phyloP scores from a whole-genome alignment of 2,797 vertebrate genomes.

The Heliangelus exortis region DNA sequence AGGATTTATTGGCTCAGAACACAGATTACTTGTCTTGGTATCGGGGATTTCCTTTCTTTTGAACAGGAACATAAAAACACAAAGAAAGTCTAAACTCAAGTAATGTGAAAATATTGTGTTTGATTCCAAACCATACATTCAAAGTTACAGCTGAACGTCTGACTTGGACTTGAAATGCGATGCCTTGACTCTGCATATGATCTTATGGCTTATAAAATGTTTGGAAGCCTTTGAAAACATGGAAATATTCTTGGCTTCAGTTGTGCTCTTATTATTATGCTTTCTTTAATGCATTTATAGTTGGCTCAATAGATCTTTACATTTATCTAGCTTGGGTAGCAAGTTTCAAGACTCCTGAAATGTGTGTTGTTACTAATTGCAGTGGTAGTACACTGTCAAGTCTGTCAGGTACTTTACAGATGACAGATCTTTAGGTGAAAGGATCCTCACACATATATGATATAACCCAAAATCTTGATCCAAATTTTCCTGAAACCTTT shows the following conservation, averaged over 20 bases:
- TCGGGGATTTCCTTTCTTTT: constrained; percentile 64
- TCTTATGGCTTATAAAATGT: neutral
- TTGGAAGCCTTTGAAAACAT: constrained; percentile 44
- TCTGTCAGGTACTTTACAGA: neutral
- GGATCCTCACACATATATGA: neutral
- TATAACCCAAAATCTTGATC: neutral
- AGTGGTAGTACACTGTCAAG: neutral
- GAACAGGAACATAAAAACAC: constrained; percentile 59
- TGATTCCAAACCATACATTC: constrained; percentile 43
- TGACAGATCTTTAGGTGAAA: neutral
- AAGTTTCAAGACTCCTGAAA: neutral
- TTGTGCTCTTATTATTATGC: neutral
- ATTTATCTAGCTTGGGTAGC: neutral
- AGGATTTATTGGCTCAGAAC: constrained; percentile 61
- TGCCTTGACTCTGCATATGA: constrained; percentile 19
- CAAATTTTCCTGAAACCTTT: neutral
- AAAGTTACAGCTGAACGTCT: constrained; percentile 49
- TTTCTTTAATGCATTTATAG: constrained; percentile 35
- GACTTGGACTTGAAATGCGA: constrained; percentile 33
- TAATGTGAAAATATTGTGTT: constrained; percentile 61
- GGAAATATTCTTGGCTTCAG: constrained; percentile 40
- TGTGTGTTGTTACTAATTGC: neutral
- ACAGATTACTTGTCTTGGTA: constrained; percentile 61
- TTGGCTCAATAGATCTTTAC: neutral
- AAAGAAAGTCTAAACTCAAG: constrained; percentile 52